Evolutionary conservation across 2,888 invertebrate genomes (phyloP).

Genomic region (Hemaris fuciformis): DNA sequence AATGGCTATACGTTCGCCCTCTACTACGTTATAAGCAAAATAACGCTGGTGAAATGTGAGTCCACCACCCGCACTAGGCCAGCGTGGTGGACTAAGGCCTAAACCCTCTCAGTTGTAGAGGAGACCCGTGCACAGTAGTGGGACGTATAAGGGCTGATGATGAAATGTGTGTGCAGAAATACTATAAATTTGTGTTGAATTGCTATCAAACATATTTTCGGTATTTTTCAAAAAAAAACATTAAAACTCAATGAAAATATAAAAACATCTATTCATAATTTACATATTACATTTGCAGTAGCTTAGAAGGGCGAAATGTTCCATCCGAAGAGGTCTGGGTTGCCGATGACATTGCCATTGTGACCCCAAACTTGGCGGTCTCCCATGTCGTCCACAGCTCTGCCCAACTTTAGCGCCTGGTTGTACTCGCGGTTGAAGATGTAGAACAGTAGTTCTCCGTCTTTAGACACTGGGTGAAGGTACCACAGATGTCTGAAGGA

Average conservation of each 20-base stretch:
- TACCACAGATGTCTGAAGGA: slow-evolving; percentile 18
- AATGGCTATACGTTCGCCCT: too few relatives aligned
- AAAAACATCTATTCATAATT: background rate
- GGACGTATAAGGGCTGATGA: too few relatives aligned
- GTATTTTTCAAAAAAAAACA: too few relatives aligned
- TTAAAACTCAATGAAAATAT: background rate
- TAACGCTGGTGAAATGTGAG: too few relatives aligned
- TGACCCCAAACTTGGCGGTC: slow-evolving; percentile 19
- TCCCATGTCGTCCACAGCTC: background rate
- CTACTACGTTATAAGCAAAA: too few relatives aligned
- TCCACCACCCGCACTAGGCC: too few relatives aligned
- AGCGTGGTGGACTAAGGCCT: too few relatives aligned
- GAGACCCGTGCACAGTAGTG: too few relatives aligned
- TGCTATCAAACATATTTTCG: too few relatives aligned
- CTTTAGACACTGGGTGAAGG: slow-evolving; percentile 15
- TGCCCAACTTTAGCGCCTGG: slow-evolving; percentile 18
- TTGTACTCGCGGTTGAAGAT: slow-evolving; percentile 20
- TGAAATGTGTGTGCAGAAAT: too few relatives aligned
- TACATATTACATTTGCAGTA: background rate
- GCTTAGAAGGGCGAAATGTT: background rate
- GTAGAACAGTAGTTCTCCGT: slow-evolving; percentile 13
- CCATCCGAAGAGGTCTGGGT: slow-evolving; percentile 14
- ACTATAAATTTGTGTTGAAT: too few relatives aligned
- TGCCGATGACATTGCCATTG: slow-evolving; percentile 11
- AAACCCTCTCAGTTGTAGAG: too few relatives aligned